Percentiles rank a stretch among this genome's conserved stretches.
Evolutionary conservation across 2,113 vertebrate species (phyloP).

Genomic region (Anolis sagrei): DNA sequence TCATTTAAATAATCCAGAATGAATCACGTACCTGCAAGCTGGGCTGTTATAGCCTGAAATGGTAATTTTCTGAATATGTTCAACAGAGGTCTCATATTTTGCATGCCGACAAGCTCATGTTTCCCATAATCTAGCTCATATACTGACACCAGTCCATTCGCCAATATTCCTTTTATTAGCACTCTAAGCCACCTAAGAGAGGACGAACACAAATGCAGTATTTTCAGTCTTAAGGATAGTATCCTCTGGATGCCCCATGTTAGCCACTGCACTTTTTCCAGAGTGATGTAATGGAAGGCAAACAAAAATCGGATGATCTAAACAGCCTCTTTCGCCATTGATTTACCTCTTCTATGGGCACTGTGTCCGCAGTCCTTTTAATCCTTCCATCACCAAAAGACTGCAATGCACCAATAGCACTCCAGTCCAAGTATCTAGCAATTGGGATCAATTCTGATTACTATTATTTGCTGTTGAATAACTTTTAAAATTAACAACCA

Average conservation of each 20-base stretch:
- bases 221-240: neutral
- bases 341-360: too few relatives aligned
- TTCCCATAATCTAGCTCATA: conserved; percentile 93
- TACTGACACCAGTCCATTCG: conserved; percentile 87
- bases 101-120: conserved; percentile 84
- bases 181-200: conserved; percentile 90
- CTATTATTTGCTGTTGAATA: neutral
- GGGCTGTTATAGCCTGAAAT: conserved; percentile 90
- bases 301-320: too few relatives aligned
- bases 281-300: too few relatives aligned
- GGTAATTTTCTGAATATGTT: conserved; percentile 88
- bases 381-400: too few relatives aligned
- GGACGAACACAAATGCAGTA: conserved; percentile 14
- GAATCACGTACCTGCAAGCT: conserved; percentile 86
- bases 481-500: neutral
- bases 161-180: conserved; percentile 86
- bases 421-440: neutral
- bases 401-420: too few relatives aligned
- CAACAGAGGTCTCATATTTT: conserved; percentile 81
- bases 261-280: neutral
- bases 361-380: too few relatives aligned
- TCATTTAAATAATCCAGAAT: neutral
- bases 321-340: too few relatives aligned
- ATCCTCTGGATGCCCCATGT: neutral
- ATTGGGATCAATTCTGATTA: neutral